Percentiles rank a stretch among this genome's conserved stretches.
phyloP scores from a whole-genome alignment of 2,888 invertebrate genomes.

The Imbricaverruca yamaguchii region DNA sequence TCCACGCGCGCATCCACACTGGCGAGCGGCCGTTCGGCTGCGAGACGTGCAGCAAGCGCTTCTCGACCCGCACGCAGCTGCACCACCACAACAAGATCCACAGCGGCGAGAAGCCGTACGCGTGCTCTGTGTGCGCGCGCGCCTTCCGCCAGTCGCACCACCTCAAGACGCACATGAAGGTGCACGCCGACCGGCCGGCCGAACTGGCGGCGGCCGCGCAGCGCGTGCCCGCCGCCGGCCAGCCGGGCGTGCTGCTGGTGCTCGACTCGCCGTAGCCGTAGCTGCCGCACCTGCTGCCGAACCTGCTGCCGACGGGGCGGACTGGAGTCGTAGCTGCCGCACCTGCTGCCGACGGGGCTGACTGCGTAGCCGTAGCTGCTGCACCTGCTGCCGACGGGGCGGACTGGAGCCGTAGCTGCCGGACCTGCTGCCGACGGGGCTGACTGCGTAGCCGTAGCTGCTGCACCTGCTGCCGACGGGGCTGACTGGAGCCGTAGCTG shows the following conservation, averaged over 20 bases:
- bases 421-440: no score
- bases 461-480: no score
- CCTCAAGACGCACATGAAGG: conserved; percentile 7
- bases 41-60: background rate
- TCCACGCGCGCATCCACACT: background rate
- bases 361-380: no score
- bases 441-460: no score
- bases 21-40: background rate
- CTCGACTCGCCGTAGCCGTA: background rate
- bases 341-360: no score
- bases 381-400: no score
- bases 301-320: no score
- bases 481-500: no score
- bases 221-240: background rate
- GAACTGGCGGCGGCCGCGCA: background rate
- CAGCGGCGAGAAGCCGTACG: conserved; percentile 13
- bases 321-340: background rate
- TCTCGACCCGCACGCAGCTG: conserved; percentile 18
- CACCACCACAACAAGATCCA: conserved; percentile 7
- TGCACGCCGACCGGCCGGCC: background rate
- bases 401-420: no score
- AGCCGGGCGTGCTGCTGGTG: background rate
- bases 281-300: no score
- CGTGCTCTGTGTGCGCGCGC: background rate
- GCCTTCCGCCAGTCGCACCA: conserved; percentile 6